These are phyloP conservation scores for Mormyrus proboscirostris DNA, from an alignment of 2,797 vertebrate species.

Conservation along the genomic window DNA sequence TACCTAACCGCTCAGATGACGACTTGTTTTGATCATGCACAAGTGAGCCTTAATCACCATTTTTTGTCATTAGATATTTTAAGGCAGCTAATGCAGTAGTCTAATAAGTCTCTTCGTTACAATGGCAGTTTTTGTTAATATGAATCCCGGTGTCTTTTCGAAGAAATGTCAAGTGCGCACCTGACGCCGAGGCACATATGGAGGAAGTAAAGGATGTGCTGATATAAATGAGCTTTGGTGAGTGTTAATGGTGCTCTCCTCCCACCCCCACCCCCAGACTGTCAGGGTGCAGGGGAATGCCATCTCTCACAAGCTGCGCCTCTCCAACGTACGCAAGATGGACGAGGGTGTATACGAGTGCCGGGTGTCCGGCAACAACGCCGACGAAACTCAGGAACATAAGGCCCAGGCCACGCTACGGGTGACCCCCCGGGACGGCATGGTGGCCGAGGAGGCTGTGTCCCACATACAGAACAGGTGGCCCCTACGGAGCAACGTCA, in stretches of 20 bases:
- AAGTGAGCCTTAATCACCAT: background rate
- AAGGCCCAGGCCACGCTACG: slow-evolving; percentile 75
- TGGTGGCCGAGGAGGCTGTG: slow-evolving; percentile 85
- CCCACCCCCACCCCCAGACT: slow-evolving; percentile 58
- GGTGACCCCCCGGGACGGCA: slow-evolving; percentile 66
- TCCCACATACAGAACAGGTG: slow-evolving; percentile 84
- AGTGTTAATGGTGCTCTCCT: background rate
- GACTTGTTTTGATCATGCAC: background rate
- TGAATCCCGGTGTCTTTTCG: background rate
- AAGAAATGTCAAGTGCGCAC: slow-evolving; percentile 2
- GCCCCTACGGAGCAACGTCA: slow-evolving; percentile 61
- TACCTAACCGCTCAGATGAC: background rate
- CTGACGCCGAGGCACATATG: background rate
- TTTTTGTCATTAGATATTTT: slow-evolving; percentile 9
- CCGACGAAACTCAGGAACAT: slow-evolving; percentile 80
- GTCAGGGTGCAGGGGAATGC: slow-evolving; percentile 87
- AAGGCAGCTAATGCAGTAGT: background rate
- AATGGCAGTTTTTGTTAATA: background rate
- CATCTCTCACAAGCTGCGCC: slow-evolving; percentile 85
- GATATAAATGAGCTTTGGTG: background rate
- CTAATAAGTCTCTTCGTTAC: background rate
- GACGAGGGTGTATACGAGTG: slow-evolving; percentile 88
- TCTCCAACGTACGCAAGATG: slow-evolving; percentile 76
- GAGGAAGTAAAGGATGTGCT: background rate
- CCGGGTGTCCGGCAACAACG: slow-evolving; percentile 82